These are phyloP conservation scores for Piliocolobus tephrosceles DNA, from an alignment of 2,113 vertebrate species.

Conservation along the genomic window DNA sequence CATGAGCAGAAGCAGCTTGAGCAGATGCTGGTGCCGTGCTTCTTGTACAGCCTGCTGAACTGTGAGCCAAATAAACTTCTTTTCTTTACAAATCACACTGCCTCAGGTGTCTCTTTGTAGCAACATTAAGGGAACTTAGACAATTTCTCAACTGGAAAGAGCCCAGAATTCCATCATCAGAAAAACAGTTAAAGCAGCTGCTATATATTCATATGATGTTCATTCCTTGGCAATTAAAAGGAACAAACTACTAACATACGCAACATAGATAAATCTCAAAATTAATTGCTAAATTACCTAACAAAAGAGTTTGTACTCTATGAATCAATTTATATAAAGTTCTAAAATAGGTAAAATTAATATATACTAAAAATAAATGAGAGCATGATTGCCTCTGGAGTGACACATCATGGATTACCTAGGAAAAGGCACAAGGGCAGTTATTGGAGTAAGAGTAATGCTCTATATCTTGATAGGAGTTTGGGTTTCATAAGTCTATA, in stretches of 20 bases:
- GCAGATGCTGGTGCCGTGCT: background rate
- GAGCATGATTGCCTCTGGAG: background rate
- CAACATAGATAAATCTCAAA: background rate
- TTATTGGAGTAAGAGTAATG: background rate
- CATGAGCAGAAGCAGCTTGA: background rate
- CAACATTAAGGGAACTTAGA: background rate
- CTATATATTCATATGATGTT: background rate
- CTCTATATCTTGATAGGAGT: background rate
- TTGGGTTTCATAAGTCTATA: background rate
- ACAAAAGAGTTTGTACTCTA: background rate
- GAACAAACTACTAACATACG: background rate
- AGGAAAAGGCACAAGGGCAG: background rate
- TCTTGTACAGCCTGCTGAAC: background rate
- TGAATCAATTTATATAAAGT: background rate
- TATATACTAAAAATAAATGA: background rate
- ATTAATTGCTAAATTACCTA: background rate
- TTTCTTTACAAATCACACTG: background rate
- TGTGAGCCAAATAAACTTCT: background rate
- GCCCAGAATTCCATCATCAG: background rate
- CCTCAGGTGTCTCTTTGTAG: background rate
- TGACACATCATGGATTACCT: background rate
- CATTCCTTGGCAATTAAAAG: background rate
- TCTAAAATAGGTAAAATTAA: slow-evolving; percentile 19
- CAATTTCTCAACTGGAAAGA: background rate
- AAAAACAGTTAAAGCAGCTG: background rate